Evolutionary conservation across 2,113 vertebrate species (phyloP).

Genomic region (Trematocara unimaculatum): DNA sequence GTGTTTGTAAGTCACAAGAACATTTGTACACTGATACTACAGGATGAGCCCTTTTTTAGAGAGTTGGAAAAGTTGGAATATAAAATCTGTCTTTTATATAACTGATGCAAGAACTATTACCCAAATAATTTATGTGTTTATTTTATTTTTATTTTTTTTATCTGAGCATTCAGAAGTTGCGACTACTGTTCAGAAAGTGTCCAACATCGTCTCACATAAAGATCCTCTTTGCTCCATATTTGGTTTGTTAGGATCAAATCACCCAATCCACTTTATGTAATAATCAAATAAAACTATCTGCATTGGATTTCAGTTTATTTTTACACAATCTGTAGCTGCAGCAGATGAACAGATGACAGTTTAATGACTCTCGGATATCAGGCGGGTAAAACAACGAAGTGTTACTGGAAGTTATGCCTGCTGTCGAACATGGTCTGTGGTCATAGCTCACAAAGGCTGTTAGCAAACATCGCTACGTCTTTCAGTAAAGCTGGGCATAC

Average conservation of each 20-base stretch:
- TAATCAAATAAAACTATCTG: background rate
- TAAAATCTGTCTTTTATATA: background rate
- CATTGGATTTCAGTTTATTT: background rate
- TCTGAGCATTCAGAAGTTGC: background rate
- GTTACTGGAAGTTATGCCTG: background rate
- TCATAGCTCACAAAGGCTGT: background rate
- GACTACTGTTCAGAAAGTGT: background rate
- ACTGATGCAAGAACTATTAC: background rate
- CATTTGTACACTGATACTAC: background rate
- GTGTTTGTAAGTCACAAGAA: background rate
- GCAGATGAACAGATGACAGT: background rate
- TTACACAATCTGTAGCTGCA: background rate
- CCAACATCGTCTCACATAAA: background rate
- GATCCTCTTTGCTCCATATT: background rate
- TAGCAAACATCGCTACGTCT: background rate
- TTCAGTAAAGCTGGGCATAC: background rate
- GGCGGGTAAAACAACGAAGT: background rate
- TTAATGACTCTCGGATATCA: background rate
- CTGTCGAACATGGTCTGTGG: background rate
- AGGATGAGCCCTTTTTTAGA: background rate
- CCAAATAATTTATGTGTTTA: background rate
- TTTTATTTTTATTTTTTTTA: background rate
- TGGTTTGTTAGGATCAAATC: background rate
- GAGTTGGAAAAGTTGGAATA: background rate
- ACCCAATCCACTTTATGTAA: background rate